A percentile compares a stretch with the other conserved stretches of the same genome.
phyloP scores from a whole-genome alignment of 2,113 vertebrate species.

The Xiphophorus couchianus region DNA sequence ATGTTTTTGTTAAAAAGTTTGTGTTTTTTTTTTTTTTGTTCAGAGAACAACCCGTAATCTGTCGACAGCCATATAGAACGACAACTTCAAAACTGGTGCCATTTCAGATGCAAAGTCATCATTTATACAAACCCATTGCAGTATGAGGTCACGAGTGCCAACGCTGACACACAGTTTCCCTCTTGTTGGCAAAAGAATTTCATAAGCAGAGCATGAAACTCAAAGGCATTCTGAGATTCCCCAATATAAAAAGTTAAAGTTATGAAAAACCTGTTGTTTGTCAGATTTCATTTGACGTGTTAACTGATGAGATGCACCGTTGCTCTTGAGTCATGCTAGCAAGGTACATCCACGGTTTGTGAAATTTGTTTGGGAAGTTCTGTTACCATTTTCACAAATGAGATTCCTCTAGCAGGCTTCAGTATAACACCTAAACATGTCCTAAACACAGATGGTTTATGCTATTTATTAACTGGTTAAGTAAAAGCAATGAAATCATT shows the following conservation, averaged over 20 bases:
- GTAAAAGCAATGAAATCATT: not conserved
- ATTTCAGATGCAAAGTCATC: too few species aligned
- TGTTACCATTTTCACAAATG: not conserved
- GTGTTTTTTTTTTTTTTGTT: too few species aligned
- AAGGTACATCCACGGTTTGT: not conserved
- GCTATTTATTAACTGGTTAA: not conserved
- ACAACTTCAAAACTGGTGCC: too few species aligned
- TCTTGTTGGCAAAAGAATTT: too few species aligned
- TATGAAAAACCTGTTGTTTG: not conserved
- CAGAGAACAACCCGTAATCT: too few species aligned
- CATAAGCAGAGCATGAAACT: too few species aligned
- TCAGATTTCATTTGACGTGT: not conserved
- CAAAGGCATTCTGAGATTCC: not conserved
- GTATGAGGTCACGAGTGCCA: too few species aligned
- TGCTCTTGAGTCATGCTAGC: not conserved
- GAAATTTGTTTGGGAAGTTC: not conserved
- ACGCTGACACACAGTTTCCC: too few species aligned
- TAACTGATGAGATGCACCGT: not conserved
- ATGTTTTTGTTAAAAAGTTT: too few species aligned
- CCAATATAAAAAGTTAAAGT: not conserved
- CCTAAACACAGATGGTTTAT: not conserved
- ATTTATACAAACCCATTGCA: too few species aligned
- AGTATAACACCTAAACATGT: not conserved
- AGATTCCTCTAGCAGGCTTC: not conserved
- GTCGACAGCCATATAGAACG: too few species aligned